Evolutionary conservation across 2,888 invertebrate genomes (phyloP).

Genomic region (Diploptera punctata): DNA sequence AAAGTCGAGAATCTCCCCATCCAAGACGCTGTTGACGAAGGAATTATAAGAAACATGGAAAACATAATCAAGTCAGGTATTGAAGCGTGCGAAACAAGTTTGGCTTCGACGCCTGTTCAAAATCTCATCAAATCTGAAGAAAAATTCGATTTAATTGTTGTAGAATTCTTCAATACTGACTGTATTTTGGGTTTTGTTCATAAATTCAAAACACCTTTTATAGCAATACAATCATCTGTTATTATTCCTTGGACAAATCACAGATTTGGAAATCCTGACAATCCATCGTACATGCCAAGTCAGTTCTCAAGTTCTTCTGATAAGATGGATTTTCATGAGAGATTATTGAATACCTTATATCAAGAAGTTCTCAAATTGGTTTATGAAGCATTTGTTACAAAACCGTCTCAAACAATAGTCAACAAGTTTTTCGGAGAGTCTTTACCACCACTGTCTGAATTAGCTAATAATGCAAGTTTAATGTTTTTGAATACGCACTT

Average conservation of each 20-base stretch:
- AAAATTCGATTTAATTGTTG: conserved; percentile 66
- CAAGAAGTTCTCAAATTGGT: conserved; percentile 11
- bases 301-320: conserved; percentile 52
- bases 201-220: conserved; percentile 63
- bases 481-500: conserved; percentile 26
- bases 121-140: conserved; percentile 40
- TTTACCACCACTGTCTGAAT: background rate
- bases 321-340: conserved; percentile 29
- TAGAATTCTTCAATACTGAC: conserved; percentile 58
- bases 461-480: conserved; percentile 27
- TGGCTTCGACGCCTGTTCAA: conserved; percentile 36
- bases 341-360: conserved; percentile 21
- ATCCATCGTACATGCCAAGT: conserved; percentile 64
- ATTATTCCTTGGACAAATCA: conserved; percentile 65
- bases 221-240: conserved; percentile 53
- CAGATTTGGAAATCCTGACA: conserved; percentile 63
- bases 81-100: conserved; percentile 33
- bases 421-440: conserved; percentile 15
- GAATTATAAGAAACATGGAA: background rate
- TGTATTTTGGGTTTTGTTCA: conserved; percentile 72
- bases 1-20: background rate
- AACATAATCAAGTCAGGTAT: background rate
- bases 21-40: background rate
- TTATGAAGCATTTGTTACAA: background rate
- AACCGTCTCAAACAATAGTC: conserved; percentile 3